A percentile compares a stretch with the other conserved stretches of the same genome.
phyloP scores from a whole-genome alignment of 92 coral and sea anemone genomes.

The Umimayanthus kanabou region DNA sequence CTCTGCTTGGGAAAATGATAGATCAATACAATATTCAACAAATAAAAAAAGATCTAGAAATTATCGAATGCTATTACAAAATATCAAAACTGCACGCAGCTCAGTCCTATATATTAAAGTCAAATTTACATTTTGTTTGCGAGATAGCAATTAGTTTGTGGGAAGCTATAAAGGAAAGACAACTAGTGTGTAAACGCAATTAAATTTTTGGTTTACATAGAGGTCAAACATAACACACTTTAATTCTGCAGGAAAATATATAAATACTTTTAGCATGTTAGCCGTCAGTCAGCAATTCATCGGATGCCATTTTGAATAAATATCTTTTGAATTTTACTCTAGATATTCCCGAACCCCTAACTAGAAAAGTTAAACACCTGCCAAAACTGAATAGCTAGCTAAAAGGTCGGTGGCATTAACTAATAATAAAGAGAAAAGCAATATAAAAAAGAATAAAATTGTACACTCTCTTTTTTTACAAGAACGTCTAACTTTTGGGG shows the following conservation, averaged over 20 bases:
- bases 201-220: slow-evolving; percentile 5
- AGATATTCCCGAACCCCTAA: neutral
- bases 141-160: neutral
- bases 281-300: neutral
- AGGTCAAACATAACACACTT: neutral
- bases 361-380: too few species aligned
- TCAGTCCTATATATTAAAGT: neutral
- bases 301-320: neutral
- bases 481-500: too few species aligned
- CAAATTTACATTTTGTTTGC: slow-evolving; percentile 2
- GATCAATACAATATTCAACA: neutral
- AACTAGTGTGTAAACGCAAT: neutral
- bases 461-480: too few species aligned
- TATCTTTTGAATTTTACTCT: neutral
- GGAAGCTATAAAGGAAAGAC: neutral
- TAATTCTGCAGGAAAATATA: neutral
- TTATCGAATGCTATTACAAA: neutral
- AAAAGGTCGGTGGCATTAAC: too few species aligned
- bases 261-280: neutral
- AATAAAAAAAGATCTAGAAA: neutral
- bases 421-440: too few species aligned
- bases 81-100: neutral
- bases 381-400: too few species aligned
- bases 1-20: neutral
- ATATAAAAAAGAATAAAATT: too few species aligned